Base-by-base conservation (phyloP, 1,140 invertebrate species). In the Drosophila sturtevanti region DNA sequence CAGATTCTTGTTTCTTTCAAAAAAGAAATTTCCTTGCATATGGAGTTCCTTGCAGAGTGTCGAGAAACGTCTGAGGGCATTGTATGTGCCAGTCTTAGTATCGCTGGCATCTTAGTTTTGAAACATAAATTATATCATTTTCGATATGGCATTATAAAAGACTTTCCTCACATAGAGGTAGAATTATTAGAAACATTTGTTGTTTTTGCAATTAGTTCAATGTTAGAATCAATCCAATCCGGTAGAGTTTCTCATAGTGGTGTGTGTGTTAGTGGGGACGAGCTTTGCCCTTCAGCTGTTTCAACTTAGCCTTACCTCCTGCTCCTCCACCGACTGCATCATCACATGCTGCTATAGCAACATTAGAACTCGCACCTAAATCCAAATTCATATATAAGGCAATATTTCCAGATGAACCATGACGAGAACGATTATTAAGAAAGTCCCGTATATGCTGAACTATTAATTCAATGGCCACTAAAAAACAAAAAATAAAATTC, bases 401-500 rank as follows among this genome's bases (percentile, higher is more conserved):
- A 71, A 91, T 85, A 12, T 90, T 91, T 4, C 72, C 68, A 12
- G 90, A 84, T 3, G 90, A 91, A 7, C 87, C 87, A 37, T 76
- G 72, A 11, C 72, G 78, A 7, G 90, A 85, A 16, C 94, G 93
- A 77, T 94, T 94, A 78, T 93, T 94, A 69, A 96, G 90, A 77
- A 95, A 94, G 92, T 98, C 97, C 89, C 96, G 94, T 84, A 98
- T 98, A 92, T 98, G 97, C 92, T 98, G 97, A 4, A 98, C 97
- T 84, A 99, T 98, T 81, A 98, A 93, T 86, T 98, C 97, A 90
- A 98, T 98, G 52, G 98, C 98, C 90, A 98, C 98, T 97, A 94
- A 52, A 94, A 94, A 72, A 64, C 58, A 86, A 12, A 68, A 61
- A 67, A 61, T 51, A 61, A 6, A 18, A 18, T 4, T 4, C 27